phyloP scores from a whole-genome alignment of 2,888 invertebrate genomes.

The Ophion obscuratus region DNA sequence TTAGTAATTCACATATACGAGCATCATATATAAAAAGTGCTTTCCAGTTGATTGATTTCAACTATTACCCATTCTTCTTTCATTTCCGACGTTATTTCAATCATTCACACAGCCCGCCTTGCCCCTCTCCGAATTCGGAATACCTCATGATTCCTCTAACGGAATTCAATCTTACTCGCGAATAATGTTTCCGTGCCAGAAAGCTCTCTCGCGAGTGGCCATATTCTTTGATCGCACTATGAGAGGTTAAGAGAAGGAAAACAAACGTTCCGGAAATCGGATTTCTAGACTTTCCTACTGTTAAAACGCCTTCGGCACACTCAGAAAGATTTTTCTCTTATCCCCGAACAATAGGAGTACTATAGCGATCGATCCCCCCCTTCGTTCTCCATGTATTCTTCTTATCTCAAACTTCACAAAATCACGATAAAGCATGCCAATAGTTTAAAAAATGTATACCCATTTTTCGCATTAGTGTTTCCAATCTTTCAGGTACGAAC shows the following conservation, averaged over 20 bases:
- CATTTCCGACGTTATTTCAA: not conserved
- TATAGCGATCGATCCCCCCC: not conserved
- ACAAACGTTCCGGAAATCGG: slow-evolving; percentile 28
- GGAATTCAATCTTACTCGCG: not conserved
- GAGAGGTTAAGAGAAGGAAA: slow-evolving; percentile 23
- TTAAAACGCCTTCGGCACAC: slow-evolving; percentile 1
- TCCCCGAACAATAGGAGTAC: slow-evolving; percentile 44
- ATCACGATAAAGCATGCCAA: not conserved
- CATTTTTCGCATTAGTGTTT: not conserved
- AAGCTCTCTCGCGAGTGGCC: not conserved
- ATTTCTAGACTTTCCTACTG: slow-evolving; percentile 31
- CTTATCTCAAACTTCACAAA: not conserved
- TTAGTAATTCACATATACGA: too few relatives aligned
- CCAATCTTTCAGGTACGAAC: not conserved
- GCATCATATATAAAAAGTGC: not conserved
- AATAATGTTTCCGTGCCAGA: not conserved
- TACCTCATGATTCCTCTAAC: not conserved
- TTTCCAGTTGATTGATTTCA: not conserved
- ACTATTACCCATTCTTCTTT: not conserved
- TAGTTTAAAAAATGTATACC: not conserved
- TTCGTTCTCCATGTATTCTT: not conserved
- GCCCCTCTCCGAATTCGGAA: too few relatives aligned
- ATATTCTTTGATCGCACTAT: slow-evolving; percentile 5
- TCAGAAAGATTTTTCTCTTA: slow-evolving; percentile 41
- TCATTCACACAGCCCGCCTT: not conserved